phyloP scores from a whole-genome alignment of 2,113 vertebrate genomes.

The Oxyura jamaicensis region DNA sequence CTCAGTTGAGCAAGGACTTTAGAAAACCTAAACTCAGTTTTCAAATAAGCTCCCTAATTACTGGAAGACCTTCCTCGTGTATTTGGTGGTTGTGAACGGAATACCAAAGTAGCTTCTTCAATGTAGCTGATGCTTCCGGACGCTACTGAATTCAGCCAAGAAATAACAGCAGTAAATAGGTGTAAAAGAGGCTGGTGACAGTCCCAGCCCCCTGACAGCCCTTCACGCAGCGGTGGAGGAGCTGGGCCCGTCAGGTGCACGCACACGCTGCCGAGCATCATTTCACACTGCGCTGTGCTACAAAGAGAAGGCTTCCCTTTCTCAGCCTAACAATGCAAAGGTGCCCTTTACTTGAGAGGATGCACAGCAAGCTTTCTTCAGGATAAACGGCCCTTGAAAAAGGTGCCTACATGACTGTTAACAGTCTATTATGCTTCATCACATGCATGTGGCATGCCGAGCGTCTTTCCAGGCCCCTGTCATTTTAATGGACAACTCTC shows the following conservation, averaged over 20 bases:
- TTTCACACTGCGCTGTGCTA: not conserved
- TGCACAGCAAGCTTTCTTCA: not conserved
- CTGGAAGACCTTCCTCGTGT: not conserved
- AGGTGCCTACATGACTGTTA: not conserved
- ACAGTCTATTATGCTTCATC: not conserved
- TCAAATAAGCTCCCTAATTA: not conserved
- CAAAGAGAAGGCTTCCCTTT: not conserved
- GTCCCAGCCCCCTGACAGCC: not conserved
- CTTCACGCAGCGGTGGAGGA: accelerated
- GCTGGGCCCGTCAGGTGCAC: no score
- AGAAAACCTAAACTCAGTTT: not conserved
- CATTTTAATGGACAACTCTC: slow-evolving; percentile 27
- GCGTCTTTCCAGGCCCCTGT: not conserved
- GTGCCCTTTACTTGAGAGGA: not conserved
- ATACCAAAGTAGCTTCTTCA: not conserved
- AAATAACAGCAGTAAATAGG: not conserved
- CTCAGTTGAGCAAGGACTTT: not conserved
- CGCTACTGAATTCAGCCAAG: not conserved
- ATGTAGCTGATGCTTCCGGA: not conserved
- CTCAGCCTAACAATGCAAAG: not conserved
- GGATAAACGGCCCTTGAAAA: not conserved
- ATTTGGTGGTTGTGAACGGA: not conserved
- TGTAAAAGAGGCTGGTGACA: not conserved
- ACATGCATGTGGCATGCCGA: not conserved
- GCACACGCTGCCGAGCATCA: accelerated